These are phyloP conservation scores for Melinaea marsaeus DNA, from an alignment of 2,888 invertebrate genomes.

Conservation along the genomic window DNA sequence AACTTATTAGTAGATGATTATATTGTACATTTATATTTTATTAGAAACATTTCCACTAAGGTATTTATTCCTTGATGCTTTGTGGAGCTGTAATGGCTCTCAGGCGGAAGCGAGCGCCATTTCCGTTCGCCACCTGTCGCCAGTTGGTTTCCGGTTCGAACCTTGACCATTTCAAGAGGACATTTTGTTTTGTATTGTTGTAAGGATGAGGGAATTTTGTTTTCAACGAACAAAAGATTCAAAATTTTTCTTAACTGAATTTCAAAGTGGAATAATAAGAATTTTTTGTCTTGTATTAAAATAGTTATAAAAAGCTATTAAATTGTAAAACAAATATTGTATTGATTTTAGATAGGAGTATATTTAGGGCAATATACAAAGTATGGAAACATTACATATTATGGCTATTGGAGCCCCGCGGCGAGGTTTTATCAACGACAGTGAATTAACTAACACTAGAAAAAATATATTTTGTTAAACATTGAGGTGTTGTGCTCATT, in stretches of 20 bases:
- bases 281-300: background rate
- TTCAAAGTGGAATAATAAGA: background rate
- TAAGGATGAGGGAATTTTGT: background rate
- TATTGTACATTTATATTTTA: background rate
- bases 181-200: conserved; percentile 3
- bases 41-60: background rate
- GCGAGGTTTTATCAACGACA: conserved; percentile 18
- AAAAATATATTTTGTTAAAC: conserved; percentile 14
- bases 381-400: conserved; percentile 18
- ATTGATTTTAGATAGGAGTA: conserved; percentile 8
- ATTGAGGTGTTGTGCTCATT: too few species aligned
- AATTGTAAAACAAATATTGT: background rate
- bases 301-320: too few species aligned
- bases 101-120: conserved; percentile 60
- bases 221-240: background rate
- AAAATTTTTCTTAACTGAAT: background rate
- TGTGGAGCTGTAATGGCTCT: conserved; percentile 23
- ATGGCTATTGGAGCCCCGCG: conserved; percentile 17
- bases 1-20: background rate
- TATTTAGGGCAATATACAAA: conserved; percentile 18
- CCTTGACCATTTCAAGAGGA: conserved; percentile 47
- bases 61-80: conserved; percentile 10
- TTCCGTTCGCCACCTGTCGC: conserved; percentile 68
- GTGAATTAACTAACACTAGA: background rate
- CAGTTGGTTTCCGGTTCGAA: conserved; percentile 55